Evolutionary conservation across 2,113 vertebrate species (phyloP).

Genomic region (Dascyllus trimaculatus): DNA sequence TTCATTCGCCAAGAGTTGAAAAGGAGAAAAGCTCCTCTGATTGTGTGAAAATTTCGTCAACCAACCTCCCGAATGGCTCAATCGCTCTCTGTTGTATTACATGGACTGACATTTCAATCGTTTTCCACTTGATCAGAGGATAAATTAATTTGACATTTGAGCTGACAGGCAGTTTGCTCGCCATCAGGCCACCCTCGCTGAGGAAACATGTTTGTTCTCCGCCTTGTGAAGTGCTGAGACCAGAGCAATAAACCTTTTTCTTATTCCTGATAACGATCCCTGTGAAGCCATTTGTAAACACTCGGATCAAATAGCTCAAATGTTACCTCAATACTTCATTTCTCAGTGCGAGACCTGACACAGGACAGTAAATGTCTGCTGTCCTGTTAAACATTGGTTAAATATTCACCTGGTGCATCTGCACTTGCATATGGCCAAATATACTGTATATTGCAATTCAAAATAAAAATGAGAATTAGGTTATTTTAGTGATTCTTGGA

Average conservation of each 20-base stretch:
- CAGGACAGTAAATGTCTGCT: not conserved
- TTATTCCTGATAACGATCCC: conserved; percentile 46
- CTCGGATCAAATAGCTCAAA: conserved; percentile 27
- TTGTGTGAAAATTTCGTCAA: conserved; percentile 4
- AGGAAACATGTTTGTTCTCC: conserved; percentile 50
- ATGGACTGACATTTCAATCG: conserved; percentile 74
- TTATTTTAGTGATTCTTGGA: not conserved
- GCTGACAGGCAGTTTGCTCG: conserved; percentile 71
- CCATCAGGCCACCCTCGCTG: conserved; percentile 35
- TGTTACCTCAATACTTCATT: conserved; percentile 15
- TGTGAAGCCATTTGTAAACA: conserved; percentile 41
- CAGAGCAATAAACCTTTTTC: conserved; percentile 56
- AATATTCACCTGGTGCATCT: not conserved
- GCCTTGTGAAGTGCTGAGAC: conserved; percentile 66
- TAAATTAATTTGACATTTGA: conserved; percentile 82
- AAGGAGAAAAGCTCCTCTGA: conserved; percentile 15
- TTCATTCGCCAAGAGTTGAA: not conserved
- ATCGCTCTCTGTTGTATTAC: conserved; percentile 53
- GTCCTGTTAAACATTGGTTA: not conserved
- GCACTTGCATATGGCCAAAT: conserved; percentile 9
- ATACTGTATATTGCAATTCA: not conserved
- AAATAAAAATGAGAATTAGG: not conserved
- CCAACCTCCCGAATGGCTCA: conserved; percentile 16
- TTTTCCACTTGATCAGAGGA: conserved; percentile 78
- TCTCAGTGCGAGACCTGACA: not conserved